Conservation (phyloP, 2,113 vertebrate genomes). For the Menidia beryllina region DNA sequence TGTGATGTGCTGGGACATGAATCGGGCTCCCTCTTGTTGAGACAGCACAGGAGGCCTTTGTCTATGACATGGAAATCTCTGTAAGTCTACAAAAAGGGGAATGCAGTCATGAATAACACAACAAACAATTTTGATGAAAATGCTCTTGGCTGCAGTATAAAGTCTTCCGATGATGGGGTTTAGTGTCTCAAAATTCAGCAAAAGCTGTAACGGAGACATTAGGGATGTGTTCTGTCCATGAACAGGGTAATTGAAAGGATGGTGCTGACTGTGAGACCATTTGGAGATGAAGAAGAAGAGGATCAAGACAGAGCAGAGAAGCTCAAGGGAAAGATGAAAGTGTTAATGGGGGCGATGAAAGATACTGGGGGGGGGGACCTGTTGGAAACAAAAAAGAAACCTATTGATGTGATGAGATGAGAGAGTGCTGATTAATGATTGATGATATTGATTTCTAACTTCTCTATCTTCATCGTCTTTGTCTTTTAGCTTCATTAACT, state of each 20-base stretch:
- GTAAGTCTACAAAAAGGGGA: too few relatives aligned
- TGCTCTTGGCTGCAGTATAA: too few relatives aligned
- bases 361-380: slow-evolving; percentile 11
- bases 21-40: too few relatives aligned
- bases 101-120: too few relatives aligned
- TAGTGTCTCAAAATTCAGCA: not conserved
- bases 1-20: too few relatives aligned
- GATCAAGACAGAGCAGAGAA: slow-evolving; percentile 15
- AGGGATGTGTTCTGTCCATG: not conserved
- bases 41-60: too few relatives aligned
- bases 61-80: too few relatives aligned
- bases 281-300: slow-evolving; percentile 8
- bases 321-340: slow-evolving; percentile 38
- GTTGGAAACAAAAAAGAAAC: slow-evolving; percentile 13
- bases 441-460: slow-evolving; percentile 8
- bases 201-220: not conserved
- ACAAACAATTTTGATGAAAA: too few relatives aligned
- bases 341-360: slow-evolving; percentile 35
- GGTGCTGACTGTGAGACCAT: slow-evolving; percentile 41
- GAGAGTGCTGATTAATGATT: slow-evolving; percentile 42
- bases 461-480: slow-evolving; percentile 15
- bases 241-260: slow-evolving; percentile 11
- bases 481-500: slow-evolving; percentile 9
- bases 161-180: too few relatives aligned
- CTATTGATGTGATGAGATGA: slow-evolving; percentile 18